Evolutionary conservation across 2,113 vertebrate species (phyloP).

Genomic region (Origma solitaria): DNA sequence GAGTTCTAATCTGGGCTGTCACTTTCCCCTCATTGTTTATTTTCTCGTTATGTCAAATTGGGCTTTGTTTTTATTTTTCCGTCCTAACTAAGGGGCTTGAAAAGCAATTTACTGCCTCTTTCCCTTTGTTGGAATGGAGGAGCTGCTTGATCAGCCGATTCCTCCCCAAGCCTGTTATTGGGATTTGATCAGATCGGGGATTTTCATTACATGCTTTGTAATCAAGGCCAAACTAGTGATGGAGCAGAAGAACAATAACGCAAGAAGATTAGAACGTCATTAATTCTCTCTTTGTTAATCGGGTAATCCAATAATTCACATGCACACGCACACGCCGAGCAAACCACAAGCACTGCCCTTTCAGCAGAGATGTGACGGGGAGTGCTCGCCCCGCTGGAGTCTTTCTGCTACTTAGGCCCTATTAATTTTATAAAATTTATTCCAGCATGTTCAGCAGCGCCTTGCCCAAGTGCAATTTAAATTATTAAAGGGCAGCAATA

Average conservation of each 20-base stretch:
- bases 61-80: conserved; percentile 1
- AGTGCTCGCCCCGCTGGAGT: background rate
- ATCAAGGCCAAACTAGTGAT: background rate
- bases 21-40: background rate
- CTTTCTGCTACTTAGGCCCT: background rate
- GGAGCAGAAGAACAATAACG: conserved; percentile 6
- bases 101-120: background rate
- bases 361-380: background rate
- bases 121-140: background rate
- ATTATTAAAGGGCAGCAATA: background rate
- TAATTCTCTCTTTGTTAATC: conserved; percentile 48
- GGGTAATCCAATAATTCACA: conserved; percentile 58
- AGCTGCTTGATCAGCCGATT: conserved; percentile 27
- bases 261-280: conserved; percentile 51
- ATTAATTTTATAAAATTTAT: background rate
- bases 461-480: background rate
- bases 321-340: background rate
- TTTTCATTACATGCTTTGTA: conserved; percentile 30
- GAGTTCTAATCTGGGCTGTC: background rate
- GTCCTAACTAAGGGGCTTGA: background rate
- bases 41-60: background rate
- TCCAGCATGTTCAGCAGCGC: background rate
- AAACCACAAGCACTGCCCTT: background rate
- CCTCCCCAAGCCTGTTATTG: conserved; percentile 14
- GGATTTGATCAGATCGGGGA: conserved; percentile 44